phyloP scores from a whole-genome alignment of 2,113 vertebrate species.

The Varanus salvator region DNA sequence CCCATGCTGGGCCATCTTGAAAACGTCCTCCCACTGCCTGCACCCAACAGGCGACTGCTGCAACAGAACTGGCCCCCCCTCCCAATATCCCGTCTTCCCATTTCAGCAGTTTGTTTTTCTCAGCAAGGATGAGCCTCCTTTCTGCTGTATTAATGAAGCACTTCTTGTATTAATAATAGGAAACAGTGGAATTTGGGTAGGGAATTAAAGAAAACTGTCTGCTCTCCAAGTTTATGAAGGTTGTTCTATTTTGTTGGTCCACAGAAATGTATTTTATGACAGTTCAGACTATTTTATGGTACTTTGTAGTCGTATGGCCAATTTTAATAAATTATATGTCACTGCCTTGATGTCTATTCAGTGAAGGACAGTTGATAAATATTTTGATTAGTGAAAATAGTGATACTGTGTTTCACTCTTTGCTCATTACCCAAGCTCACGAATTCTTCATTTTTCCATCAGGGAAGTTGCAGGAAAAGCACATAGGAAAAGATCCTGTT shows the following conservation, averaged over 20 bases:
- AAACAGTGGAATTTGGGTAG: not conserved
- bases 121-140: not conserved
- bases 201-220: not conserved
- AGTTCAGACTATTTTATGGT: not conserved
- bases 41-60: not conserved
- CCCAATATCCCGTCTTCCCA: not conserved
- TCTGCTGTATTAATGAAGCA: not conserved
- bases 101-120: not conserved
- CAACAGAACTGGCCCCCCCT: not conserved
- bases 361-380: not conserved
- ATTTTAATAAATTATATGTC: not conserved
- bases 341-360: not conserved
- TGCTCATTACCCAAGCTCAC: no score
- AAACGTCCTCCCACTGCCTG: conserved; percentile 7
- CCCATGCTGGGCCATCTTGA: not conserved
- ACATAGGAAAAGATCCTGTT: not conserved
- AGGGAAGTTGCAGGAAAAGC: not conserved
- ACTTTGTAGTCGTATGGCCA: not conserved
- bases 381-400: not conserved
- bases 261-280: not conserved
- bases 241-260: not conserved
- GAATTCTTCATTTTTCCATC: not conserved
- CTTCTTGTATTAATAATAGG: not conserved
- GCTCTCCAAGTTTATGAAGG: not conserved
- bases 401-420: no score